A percentile compares a stretch with the other conserved stretches of the same genome.
Conservation (phyloP, 2,113 vertebrate species). For the Argyrosomus japonicus region DNA sequence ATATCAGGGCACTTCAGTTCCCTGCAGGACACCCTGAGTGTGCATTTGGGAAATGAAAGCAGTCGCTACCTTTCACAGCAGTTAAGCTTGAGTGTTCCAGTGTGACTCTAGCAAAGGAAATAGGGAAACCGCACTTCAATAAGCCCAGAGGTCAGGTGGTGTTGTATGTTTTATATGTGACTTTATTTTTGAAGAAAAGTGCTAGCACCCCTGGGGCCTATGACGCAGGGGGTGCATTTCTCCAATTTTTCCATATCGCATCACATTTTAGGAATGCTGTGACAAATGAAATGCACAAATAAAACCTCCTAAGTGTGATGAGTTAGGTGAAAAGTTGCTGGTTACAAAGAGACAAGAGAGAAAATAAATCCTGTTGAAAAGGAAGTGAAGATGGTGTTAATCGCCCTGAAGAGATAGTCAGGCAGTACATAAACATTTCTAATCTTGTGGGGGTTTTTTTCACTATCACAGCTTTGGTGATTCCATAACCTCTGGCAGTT, state of each 20-base stretch:
- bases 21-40: conserved; percentile 11
- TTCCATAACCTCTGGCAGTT: neutral
- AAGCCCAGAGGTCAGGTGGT: conserved; percentile 7
- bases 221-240: conserved; percentile 22
- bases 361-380: neutral
- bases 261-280: conserved; percentile 25
- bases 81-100: neutral
- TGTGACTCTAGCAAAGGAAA: neutral
- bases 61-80: neutral
- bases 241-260: conserved; percentile 25
- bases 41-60: conserved; percentile 24
- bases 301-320: neutral
- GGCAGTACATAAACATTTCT: neutral
- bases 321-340: neutral
- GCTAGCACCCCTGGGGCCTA: conserved; percentile 10
- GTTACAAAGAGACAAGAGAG: neutral
- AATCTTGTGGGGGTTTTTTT: neutral
- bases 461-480: neutral
- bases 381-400: neutral
- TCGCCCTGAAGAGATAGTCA: neutral
- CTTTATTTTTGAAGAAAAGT: neutral
- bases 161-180: neutral
- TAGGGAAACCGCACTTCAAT: neutral
- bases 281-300: neutral
- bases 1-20: conserved; percentile 2